Base-by-base conservation (phyloP, 1,140 invertebrate species). In the Monochamus saltuarius region DNA sequence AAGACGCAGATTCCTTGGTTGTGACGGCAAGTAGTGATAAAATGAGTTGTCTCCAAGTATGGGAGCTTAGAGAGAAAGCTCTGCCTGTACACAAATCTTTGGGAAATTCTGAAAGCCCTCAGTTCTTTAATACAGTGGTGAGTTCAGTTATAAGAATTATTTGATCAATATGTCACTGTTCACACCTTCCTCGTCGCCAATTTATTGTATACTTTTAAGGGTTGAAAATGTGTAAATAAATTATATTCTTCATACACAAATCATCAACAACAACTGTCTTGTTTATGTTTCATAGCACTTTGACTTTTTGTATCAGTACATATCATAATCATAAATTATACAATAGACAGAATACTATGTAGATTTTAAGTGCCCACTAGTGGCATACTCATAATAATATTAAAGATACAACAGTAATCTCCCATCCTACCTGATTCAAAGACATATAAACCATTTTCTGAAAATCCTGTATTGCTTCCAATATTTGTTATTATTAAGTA, bases 11-110 rank as follows among this genome's bases (percentile, higher is more conserved):
- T 79, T 89, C 90, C 1, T 76, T 94, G 9, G 84, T 92, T 42
- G 85, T 93, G 7, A 83, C 85, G 39, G 87, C 86, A 39, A 87
- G 82, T 59, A 81, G 82, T 52, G 78, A 76, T 7, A 81, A 77
- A 29, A 81, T 83, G 11, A 87, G 88, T 69, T 84, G 87, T 43
- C 80, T 95, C 11, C 90, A 95, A 74, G 82, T 95, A 6, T 97
- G 94, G 93, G 90, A 93, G 68, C 77, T 95, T 6, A 81, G 87
- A 6, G 90, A 94, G 69, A 87, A 92, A 45, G 81, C 87, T 4
- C 83, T 92, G 56, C 84, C 84, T 0, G 83, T 95, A 0, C 90
- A 95, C 75, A 89, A 90, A 62, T 71, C 92, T 19, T 85, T 92
- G 47, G 66, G 70, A 17, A 72, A 74, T 34, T 76, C 79, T 39